Evolutionary conservation across 2,113 vertebrate genomes (phyloP).

Genomic region (Syrmaticus mikado): DNA sequence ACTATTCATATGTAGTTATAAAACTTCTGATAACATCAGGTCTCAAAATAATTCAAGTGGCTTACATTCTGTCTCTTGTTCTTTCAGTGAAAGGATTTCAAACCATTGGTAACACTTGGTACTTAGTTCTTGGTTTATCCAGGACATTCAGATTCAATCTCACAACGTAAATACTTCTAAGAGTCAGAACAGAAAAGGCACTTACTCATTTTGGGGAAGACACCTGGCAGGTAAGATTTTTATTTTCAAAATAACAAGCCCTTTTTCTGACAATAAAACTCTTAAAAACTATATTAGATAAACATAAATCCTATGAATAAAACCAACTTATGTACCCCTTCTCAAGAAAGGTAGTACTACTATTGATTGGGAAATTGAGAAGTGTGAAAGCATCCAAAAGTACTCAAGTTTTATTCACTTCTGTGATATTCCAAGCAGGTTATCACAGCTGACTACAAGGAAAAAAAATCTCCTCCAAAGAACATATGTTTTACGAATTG

Average conservation of each 20-base stretch:
- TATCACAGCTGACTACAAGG: background rate
- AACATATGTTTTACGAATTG: background rate
- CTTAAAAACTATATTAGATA: slow-evolving; percentile 1
- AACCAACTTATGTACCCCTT: background rate
- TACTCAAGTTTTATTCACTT: background rate
- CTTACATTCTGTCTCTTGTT: slow-evolving; percentile 41
- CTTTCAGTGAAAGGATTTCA: slow-evolving; percentile 47
- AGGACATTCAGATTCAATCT: slow-evolving; percentile 54
- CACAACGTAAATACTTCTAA: slow-evolving; percentile 67
- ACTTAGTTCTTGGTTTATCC: slow-evolving; percentile 18
- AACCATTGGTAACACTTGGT: slow-evolving; percentile 34
- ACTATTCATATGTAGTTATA: slow-evolving; percentile 26
- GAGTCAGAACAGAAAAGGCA: slow-evolving; percentile 72
- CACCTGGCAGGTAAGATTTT: slow-evolving; percentile 53
- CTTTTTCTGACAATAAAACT: slow-evolving; percentile 65
- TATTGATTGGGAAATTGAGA: background rate
- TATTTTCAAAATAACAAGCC: slow-evolving; percentile 64
- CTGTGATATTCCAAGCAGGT: background rate
- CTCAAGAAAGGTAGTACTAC: background rate
- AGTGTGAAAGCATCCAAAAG: slow-evolving; percentile 26
- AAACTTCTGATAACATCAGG: slow-evolving; percentile 27
- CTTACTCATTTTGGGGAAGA: slow-evolving; percentile 71
- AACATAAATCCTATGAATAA: slow-evolving; percentile 34
- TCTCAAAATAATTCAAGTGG: slow-evolving; percentile 46
- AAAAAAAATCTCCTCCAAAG: background rate